Percentiles rank a stretch among this genome's conserved stretches.
These are phyloP conservation scores for Atherinosoma microstoma DNA, from an alignment of 2,797 vertebrate genomes.

Conservation along the genomic window DNA sequence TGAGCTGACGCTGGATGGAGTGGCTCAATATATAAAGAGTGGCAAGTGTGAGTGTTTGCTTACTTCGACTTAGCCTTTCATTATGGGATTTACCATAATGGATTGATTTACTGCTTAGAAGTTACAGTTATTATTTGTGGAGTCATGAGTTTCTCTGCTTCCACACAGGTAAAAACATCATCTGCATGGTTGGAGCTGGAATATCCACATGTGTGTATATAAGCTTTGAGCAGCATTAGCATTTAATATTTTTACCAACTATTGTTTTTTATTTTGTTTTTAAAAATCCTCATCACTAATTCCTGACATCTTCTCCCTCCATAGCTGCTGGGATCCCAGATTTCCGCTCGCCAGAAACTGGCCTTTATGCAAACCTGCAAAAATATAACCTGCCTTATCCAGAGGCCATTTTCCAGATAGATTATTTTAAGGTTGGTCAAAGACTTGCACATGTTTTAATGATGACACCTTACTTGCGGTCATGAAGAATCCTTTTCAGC, in stretches of 20 bases:
- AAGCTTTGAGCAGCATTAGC: neutral
- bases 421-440: constrained; percentile 89
- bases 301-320: neutral
- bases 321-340: constrained; percentile 94
- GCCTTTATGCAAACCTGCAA: constrained; percentile 91
- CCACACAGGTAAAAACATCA: constrained; percentile 87
- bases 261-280: neutral
- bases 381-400: constrained; percentile 92
- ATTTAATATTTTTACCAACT: neutral
- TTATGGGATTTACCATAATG: neutral
- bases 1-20: constrained; percentile 88
- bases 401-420: constrained; percentile 93
- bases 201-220: constrained; percentile 92
- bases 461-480: neutral
- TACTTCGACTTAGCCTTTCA: neutral
- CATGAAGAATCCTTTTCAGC: neutral
- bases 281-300: neutral
- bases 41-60: constrained; percentile 85
- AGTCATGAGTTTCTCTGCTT: constrained; percentile 12
- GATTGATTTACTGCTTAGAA: constrained; percentile 1
- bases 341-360: constrained; percentile 91
- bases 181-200: constrained; percentile 94
- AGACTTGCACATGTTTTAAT: neutral
- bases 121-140: constrained; percentile 8
- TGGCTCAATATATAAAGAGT: constrained; percentile 88